Conservation (phyloP, 2,113 vertebrate species). For the Elephas maximus region DNA sequence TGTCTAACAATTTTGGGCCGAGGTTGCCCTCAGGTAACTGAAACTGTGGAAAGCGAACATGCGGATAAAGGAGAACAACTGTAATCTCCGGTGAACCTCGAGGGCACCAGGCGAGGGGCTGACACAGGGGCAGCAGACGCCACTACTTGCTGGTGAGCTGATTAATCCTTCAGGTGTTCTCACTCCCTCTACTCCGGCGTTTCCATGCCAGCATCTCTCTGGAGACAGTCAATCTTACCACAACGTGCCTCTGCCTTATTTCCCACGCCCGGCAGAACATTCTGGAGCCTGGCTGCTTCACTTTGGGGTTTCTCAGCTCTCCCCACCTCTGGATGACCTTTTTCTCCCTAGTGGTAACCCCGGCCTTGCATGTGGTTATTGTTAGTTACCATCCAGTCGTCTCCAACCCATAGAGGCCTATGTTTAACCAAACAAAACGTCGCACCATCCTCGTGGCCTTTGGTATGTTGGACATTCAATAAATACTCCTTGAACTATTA, state of each 20-base stretch:
- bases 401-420: too few relatives aligned
- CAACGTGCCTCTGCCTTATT: background rate
- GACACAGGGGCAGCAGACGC: background rate
- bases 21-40: too few relatives aligned
- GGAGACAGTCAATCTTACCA: background rate
- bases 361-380: fast-evolving
- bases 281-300: fast-evolving
- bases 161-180: fast-evolving
- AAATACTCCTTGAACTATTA: background rate
- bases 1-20: too few relatives aligned
- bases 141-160: fast-evolving
- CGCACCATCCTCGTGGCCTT: too few relatives aligned
- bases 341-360: fast-evolving
- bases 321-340: fast-evolving
- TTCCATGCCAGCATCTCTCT: fast-evolving
- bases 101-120: background rate
- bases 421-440: too few relatives aligned
- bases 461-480: fast-evolving
- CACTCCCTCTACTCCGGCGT: fast-evolving
- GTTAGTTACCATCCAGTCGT: too few relatives aligned
- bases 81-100: fast-evolving
- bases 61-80: too few relatives aligned
- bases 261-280: fast-evolving
- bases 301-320: background rate
- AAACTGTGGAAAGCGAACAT: too few relatives aligned